A percentile compares a stretch with the other conserved stretches of the same genome.
These are phyloP conservation scores for Ormyrus rosae DNA, from an alignment of 2,888 invertebrate species.

Conservation along the genomic window DNA sequence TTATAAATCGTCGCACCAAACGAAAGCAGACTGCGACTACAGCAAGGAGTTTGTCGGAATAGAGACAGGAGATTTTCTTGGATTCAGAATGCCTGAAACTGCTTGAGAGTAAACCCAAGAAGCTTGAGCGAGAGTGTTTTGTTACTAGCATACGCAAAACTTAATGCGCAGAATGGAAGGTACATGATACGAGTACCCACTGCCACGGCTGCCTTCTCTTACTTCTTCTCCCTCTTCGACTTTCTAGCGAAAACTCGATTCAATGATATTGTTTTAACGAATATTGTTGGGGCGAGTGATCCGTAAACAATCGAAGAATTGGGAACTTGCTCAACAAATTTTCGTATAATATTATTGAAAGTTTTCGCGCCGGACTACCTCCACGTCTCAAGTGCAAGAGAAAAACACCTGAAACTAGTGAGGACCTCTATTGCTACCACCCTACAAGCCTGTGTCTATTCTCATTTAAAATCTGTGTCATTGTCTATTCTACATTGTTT, in stretches of 20 bases:
- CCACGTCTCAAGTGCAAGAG: not conserved
- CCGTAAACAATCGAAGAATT: not conserved
- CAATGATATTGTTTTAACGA: slow-evolving; percentile 17
- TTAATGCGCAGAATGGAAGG: slow-evolving; percentile 51
- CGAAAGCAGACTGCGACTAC: slow-evolving; percentile 1
- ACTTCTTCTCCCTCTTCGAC: slow-evolving; percentile 10
- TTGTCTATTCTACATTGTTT: slow-evolving; percentile 18
- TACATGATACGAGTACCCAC: slow-evolving; percentile 61
- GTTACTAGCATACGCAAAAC: slow-evolving; percentile 23
- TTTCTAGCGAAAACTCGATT: not conserved
- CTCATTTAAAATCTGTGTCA: slow-evolving; percentile 18
- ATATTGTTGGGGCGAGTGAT: slow-evolving; percentile 11
- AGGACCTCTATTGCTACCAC: not conserved
- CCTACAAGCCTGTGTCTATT: not conserved
- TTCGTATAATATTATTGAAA: slow-evolving; percentile 17
- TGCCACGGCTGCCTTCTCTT: slow-evolving; percentile 32
- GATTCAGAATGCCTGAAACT: slow-evolving; percentile 20
- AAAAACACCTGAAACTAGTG: slow-evolving; percentile 10
- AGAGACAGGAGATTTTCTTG: not conserved
- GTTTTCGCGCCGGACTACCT: not conserved
- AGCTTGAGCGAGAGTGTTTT: slow-evolving; percentile 49
- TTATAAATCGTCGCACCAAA: not conserved
- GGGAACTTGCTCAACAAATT: slow-evolving; percentile 11
- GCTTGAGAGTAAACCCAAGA: slow-evolving; percentile 12
- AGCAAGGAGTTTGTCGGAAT: not conserved